Conservation (phyloP, 2,888 invertebrate genomes). For the Agonum fuliginosum region DNA sequence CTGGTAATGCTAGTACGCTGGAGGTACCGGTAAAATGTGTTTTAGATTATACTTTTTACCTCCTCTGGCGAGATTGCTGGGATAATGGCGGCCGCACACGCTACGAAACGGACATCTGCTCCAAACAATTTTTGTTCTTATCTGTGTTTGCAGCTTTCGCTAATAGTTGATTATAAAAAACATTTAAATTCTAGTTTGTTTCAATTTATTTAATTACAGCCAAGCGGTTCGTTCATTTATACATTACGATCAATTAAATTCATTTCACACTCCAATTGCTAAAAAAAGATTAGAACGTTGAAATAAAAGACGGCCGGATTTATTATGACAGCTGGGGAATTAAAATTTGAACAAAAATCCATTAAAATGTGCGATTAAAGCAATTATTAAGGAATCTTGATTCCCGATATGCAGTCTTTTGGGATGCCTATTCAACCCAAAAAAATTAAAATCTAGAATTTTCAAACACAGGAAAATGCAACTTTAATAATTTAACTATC, state of each 20-base stretch:
- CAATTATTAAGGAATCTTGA: too few relatives aligned
- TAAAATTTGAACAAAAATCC: background rate
- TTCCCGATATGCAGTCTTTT: too few relatives aligned
- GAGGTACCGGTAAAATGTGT: conserved; percentile 35
- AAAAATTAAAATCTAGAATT: too few relatives aligned
- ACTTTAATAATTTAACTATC: too few relatives aligned
- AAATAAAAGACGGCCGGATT: background rate
- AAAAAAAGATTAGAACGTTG: too few relatives aligned
- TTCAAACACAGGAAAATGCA: too few relatives aligned
- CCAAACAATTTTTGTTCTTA: conserved; percentile 42
- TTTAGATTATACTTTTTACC: conserved; percentile 49
- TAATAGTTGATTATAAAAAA: conserved; percentile 44
- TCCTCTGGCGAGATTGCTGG: conserved; percentile 10
- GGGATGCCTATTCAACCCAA: too few relatives aligned
- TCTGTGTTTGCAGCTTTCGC: conserved; percentile 42
- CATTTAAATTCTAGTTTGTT: conserved; percentile 33
- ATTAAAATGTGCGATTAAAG: too few relatives aligned
- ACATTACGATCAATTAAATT: too few relatives aligned
- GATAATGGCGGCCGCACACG: conserved; percentile 29
- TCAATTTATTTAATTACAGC: conserved; percentile 29
- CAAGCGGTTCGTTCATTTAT: background rate
- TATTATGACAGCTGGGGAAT: background rate
- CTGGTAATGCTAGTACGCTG: background rate
- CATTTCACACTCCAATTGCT: too few relatives aligned
- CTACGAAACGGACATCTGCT: conserved; percentile 36